Evolutionary conservation across 2,888 invertebrate species (phyloP).

Genomic region (Tinea pellionella): DNA sequence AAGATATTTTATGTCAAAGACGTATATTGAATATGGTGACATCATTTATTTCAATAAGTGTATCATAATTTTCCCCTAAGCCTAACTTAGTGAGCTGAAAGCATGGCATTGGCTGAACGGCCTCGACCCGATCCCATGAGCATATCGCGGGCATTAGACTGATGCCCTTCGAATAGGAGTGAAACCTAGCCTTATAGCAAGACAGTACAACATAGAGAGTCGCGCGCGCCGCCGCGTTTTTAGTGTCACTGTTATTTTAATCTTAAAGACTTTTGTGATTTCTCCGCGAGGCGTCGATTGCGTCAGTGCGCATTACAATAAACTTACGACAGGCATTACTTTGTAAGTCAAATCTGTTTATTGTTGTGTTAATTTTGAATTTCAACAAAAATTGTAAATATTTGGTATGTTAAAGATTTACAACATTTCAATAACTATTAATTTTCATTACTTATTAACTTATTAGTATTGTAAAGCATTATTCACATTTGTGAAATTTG

Average conservation of each 20-base stretch:
- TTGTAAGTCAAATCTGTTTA: background rate
- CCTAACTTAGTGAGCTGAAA: background rate
- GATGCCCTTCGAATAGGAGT: constrained; percentile 17
- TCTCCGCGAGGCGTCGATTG: background rate
- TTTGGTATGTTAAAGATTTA: too few relatives aligned
- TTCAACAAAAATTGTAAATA: too few relatives aligned
- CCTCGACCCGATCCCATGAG: constrained; percentile 53
- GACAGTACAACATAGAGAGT: constrained; percentile 49
- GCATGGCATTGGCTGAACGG: constrained; percentile 26
- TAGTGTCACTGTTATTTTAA: background rate
- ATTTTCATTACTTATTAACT: too few relatives aligned
- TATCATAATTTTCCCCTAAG: background rate
- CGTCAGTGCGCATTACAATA: background rate
- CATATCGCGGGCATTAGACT: constrained; percentile 20
- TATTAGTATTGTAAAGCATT: too few relatives aligned
- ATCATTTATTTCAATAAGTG: background rate
- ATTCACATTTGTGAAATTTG: too few relatives aligned
- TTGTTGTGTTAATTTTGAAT: background rate
- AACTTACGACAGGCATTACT: background rate
- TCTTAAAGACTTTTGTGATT: background rate
- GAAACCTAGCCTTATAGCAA: constrained; percentile 17
- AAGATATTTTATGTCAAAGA: background rate
- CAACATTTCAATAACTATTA: too few relatives aligned
- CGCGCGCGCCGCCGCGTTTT: constrained; percentile 38
- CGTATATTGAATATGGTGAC: background rate